Base-by-base conservation (phyloP, 2,888 invertebrate genomes). In the Pseudeuparius sepicola region DNA sequence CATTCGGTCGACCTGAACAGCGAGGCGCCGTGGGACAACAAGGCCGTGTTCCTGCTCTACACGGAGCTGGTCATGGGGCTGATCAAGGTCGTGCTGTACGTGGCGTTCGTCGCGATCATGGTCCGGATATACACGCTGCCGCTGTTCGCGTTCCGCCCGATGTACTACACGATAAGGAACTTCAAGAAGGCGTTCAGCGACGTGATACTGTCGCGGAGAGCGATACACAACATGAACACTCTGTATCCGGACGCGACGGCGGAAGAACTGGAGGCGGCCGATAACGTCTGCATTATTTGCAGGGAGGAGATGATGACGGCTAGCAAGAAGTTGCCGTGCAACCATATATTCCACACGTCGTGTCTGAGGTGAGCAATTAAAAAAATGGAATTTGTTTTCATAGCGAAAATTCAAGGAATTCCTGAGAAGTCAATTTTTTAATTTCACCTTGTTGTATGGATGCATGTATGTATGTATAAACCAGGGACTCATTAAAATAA, bases 251-350 rank as follows among this genome's bases (percentile, higher is more conserved):
- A 97, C 67, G 96, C 93, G 4, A 93, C 94, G 1, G 67, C 81
- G 1, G 93, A 88, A 48, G 96, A 97, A 63, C 66, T 97, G 12
- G 78, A 81, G 15, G 79, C 85, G 10, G 87, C 88, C 0, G 97
- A 98, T 65, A 94, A 94, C 60, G 96, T 97, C 37, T 99, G 98
- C 64, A 98, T 99, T 52, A 99, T 99, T 52, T 99, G 98, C 60
- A 75, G 96, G 55, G 76, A 77, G 51, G 76, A 76, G 52, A 77
- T 77, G 76, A 60, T 71, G 3, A 65, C 70, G 44, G 79, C 76
- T 31, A 84, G 94, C 24, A 98, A 99, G 65, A 97, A 96, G 59
- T 65, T 99, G 44, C 97, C 98, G 1, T 99, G 98, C 66, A 93
- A 93, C 61, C 98, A 99, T 63, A 97, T 99, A 54, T 98, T 99